Base-by-base conservation (phyloP, 2,888 invertebrate species). In the Subacronicta megacephala region DNA sequence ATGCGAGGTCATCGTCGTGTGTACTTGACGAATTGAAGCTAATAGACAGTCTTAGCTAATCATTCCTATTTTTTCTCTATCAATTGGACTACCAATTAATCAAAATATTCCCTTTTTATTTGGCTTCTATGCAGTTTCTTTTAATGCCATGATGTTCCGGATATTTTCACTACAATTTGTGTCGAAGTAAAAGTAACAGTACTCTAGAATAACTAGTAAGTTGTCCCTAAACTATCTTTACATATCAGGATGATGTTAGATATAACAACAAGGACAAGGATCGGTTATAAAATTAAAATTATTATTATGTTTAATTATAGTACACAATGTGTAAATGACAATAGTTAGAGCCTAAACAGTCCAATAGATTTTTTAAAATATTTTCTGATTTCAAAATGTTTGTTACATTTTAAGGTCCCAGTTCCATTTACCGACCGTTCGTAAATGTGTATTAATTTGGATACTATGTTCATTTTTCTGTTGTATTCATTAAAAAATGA, bases 341-440 rank as follows among this genome's bases (percentile, higher is more conserved):
- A 66, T 66, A 66, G 66, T 52, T 63, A 66, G 67, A 61, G 52
- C 56, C 67, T 66, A 67, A 62, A 67, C 47, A 56, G 62, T 62
- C 51, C 51, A 67, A 45, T 46, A 43, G 38, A 46, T 17, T 54
- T 55, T 13, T 40, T 31, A 20, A 45, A n/a, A 2, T 20, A 44
- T 35, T 15, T 20, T 15, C 9, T 37, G 44, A 36, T 46, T 65
- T 66, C 7, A 47, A 51, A 58, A 45, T 37, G 26, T 23, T 33
- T 29, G 33, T 60, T 61, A 50, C 18, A 40, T n/a, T 26, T 6
- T 51, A 45, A 42, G 29, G 44, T 7, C 10, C 16, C 2, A 16
- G 20, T 20, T 15, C 17, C 33, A 13, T 23, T 18, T 2, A 10
- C 23, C n/a, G 1, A 7, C 0, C 23, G 9, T 23, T 23, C 3